phyloP scores from a whole-genome alignment of 2,797 vertebrate genomes.

The Macroramphosus scolopax region DNA sequence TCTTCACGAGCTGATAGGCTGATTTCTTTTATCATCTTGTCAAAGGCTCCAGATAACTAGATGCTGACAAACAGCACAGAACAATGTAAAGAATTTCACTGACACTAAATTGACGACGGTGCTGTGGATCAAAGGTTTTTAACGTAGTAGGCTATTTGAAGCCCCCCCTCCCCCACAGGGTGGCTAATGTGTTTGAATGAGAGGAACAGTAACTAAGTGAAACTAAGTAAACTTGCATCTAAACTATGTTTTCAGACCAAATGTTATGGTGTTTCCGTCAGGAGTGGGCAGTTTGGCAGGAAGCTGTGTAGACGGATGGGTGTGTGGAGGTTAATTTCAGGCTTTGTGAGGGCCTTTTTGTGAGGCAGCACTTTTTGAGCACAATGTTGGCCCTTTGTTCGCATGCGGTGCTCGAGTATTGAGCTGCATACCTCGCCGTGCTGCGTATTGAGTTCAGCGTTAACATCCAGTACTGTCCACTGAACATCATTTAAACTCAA shows the following conservation, averaged over 20 bases:
- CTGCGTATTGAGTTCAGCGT: conserved; percentile 25
- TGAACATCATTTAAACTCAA: conserved; percentile 39
- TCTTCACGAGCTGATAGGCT: conserved; percentile 17
- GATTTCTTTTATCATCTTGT: conserved; percentile 10
- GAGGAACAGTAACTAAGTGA: no score
- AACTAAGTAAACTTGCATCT: no score
- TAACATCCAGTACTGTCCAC: conserved; percentile 34
- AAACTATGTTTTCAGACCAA: no score
- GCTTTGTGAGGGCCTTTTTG: conserved; percentile 62
- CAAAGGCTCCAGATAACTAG: conserved; percentile 13
- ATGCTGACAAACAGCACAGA: neutral
- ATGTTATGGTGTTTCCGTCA: conserved; percentile 5
- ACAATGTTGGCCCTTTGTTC: conserved; percentile 71
- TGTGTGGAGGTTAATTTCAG: conserved; percentile 51
- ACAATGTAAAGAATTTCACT: neutral
- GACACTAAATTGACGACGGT: neutral
- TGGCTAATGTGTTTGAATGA: no score
- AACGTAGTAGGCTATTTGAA: no score
- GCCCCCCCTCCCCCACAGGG: no score
- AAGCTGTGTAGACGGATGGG: conserved; percentile 60
- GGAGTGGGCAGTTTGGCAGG: conserved; percentile 40
- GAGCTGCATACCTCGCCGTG: conserved; percentile 57
- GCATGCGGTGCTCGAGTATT: conserved; percentile 22
- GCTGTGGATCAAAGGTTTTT: no score
- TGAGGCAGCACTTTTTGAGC: conserved; percentile 73